Percentiles rank a stretch among this genome's conserved stretches.
phyloP scores from a whole-genome alignment of 2,888 invertebrate species.

The Scrobipalpa atriplicella region DNA sequence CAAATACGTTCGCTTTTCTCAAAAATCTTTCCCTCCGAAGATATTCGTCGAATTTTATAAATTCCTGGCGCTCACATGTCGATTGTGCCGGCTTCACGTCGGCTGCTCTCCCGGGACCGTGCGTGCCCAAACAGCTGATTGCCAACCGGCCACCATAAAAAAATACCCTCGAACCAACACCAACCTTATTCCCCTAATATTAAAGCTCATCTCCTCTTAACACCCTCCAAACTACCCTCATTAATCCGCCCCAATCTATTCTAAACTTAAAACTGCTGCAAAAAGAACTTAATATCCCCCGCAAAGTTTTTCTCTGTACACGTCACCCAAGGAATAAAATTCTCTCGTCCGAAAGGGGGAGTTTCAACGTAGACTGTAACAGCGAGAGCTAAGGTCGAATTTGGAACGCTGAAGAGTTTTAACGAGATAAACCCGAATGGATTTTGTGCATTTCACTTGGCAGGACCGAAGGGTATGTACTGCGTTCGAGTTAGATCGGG shows the following conservation, averaged over 20 bases:
- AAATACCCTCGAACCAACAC: conserved; percentile 42
- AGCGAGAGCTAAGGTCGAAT: conserved; percentile 40
- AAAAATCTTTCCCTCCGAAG: background rate
- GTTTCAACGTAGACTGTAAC: conserved; percentile 40
- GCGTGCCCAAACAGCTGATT: conserved; percentile 82
- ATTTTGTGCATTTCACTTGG: conserved; percentile 51
- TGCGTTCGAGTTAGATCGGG: conserved; percentile 10
- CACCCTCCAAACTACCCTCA: conserved; percentile 54
- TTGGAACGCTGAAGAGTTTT: conserved; percentile 42
- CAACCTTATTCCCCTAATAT: conserved; percentile 33
- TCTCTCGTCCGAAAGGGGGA: background rate
- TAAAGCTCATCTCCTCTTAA: conserved; percentile 28
- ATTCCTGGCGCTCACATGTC: conserved; percentile 45
- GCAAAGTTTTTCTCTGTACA: conserved; percentile 47
- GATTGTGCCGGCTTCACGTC: conserved; percentile 60
- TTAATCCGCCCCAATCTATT: conserved; percentile 41
- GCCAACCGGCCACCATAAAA: conserved; percentile 75
- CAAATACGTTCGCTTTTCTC: background rate
- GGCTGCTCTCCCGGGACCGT: conserved; percentile 66
- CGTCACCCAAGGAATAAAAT: conserved; percentile 64
- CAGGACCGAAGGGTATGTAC: conserved; percentile 26
- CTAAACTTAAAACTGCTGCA: conserved; percentile 43
- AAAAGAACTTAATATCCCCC: conserved; percentile 20
- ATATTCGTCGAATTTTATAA: conserved; percentile 62
- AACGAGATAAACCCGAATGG: conserved; percentile 77